Evolutionary conservation across 2,888 invertebrate genomes (phyloP).

Genomic region (Drosophila rellima): DNA sequence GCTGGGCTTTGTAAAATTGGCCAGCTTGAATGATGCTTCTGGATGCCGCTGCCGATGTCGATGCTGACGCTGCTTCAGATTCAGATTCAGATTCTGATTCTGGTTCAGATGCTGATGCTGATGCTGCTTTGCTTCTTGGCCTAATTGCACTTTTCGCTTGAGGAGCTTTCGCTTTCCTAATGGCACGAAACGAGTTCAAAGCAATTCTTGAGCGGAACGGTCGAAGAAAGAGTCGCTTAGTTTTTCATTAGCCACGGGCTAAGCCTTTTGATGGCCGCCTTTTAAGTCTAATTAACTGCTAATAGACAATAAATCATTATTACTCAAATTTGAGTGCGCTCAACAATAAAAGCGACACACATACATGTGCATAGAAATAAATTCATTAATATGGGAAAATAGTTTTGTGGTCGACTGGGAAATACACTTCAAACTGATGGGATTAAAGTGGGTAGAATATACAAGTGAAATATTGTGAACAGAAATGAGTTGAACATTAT

Average conservation of each 20-base stretch:
- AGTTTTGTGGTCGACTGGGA: constrained; percentile 22
- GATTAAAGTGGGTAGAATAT: neutral
- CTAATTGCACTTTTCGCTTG: constrained; percentile 79
- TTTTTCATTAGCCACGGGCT: constrained; percentile 77
- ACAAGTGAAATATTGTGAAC: neutral
- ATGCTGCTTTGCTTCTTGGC: constrained; percentile 28
- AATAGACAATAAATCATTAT: constrained; percentile 82
- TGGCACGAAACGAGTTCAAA: constrained; percentile 78
- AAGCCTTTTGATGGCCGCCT: constrained; percentile 75
- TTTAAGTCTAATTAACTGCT: constrained; percentile 82
- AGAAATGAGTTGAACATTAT: too few species aligned
- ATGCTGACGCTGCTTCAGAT: neutral
- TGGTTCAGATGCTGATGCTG: neutral
- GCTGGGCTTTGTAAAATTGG: constrained; percentile 58
- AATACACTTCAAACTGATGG: constrained; percentile 29
- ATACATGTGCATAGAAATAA: constrained; percentile 57
- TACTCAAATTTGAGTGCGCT: constrained; percentile 73
- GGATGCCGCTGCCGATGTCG: constrained; percentile 17
- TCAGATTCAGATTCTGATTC: neutral
- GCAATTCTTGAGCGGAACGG: constrained; percentile 33
- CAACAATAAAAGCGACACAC: constrained; percentile 50
- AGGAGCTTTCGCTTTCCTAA: constrained; percentile 63
- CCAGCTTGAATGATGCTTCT: constrained; percentile 42
- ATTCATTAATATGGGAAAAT: constrained; percentile 54
- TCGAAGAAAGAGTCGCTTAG: constrained; percentile 53